A percentile compares a stretch with the other conserved stretches of the same genome.
phyloP scores from a whole-genome alignment of 1,140 invertebrate species.

The Anoplophora glabripennis region DNA sequence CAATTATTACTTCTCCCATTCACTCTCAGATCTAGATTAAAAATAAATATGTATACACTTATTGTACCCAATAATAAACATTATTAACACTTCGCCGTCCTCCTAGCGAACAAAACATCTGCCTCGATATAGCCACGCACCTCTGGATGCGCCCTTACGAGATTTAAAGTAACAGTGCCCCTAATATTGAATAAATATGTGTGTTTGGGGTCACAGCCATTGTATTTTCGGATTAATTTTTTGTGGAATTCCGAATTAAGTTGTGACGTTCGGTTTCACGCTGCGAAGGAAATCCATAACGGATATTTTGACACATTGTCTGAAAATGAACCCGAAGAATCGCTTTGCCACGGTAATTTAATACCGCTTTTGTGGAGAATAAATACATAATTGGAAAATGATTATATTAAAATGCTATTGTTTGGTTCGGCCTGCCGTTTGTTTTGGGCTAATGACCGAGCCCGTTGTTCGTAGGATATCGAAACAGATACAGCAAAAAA shows the following conservation, averaged over 20 bases:
- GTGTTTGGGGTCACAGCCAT: constrained; percentile 20
- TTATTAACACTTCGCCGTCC: too few species aligned
- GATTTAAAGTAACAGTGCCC: constrained; percentile 5
- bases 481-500: too few species aligned
- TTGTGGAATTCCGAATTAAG: constrained; percentile 25
- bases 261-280: constrained; percentile 22
- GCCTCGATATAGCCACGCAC: neutral
- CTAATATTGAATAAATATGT: constrained; percentile 31
- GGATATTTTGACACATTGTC: constrained; percentile 18
- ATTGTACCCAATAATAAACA: too few species aligned
- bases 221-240: constrained; percentile 26
- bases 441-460: too few species aligned
- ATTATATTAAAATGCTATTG: too few species aligned
- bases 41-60: too few species aligned
- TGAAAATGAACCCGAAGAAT: constrained; percentile 7
- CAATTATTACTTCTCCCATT: too few species aligned
- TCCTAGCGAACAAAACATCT: too few species aligned
- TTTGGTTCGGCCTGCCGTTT: too few species aligned
- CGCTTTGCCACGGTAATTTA: constrained; percentile 5
- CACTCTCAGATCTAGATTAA: too few species aligned
- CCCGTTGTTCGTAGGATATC: too few species aligned
- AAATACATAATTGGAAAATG: too few species aligned
- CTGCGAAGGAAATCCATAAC: constrained; percentile 15
- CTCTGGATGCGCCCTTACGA: constrained; percentile 1
- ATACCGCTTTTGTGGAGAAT: neutral